phyloP scores from a whole-genome alignment of 2,888 invertebrate species.

The Drosophila gaucha region DNA sequence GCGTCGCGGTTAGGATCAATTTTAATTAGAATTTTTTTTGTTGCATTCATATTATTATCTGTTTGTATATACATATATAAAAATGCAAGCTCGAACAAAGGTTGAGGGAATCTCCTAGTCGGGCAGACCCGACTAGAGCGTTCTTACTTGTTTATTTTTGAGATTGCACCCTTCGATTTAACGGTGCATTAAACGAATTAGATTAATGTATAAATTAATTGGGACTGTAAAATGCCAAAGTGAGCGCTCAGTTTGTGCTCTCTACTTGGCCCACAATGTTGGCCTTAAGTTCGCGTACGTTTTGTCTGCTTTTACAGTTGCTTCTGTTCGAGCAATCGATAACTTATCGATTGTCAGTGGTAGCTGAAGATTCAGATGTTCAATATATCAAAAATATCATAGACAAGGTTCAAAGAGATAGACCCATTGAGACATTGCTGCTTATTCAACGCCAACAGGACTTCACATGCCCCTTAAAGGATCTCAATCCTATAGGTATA shows the following conservation, averaged over 20 bases:
- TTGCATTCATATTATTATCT: too few species aligned
- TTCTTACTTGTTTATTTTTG: too few species aligned
- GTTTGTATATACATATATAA: too few species aligned
- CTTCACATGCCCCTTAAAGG: not conserved
- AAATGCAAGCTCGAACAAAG: too few species aligned
- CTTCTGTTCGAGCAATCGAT: not conserved
- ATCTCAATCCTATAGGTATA: not conserved
- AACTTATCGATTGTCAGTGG: not conserved
- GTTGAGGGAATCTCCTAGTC: too few species aligned
- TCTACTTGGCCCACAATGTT: constrained; percentile 27
- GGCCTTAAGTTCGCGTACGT: not conserved
- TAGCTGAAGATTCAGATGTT: not conserved
- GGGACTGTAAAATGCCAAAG: not conserved
- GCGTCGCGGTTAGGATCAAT: too few species aligned
- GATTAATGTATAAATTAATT: constrained; percentile 1
- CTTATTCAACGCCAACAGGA: constrained; percentile 8
- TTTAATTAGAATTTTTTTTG: too few species aligned
- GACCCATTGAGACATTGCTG: constrained; percentile 16
- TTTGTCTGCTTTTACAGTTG: not conserved
- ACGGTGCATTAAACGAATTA: not conserved
- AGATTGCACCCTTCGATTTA: not conserved
- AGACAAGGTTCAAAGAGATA: not conserved
- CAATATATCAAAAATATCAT: constrained; percentile 16
- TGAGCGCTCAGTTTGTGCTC: constrained; percentile 9
- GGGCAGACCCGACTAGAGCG: too few species aligned